Evolutionary conservation across 1,140 invertebrate species (phyloP).

Genomic region (Panagrolaimus sp.): DNA sequence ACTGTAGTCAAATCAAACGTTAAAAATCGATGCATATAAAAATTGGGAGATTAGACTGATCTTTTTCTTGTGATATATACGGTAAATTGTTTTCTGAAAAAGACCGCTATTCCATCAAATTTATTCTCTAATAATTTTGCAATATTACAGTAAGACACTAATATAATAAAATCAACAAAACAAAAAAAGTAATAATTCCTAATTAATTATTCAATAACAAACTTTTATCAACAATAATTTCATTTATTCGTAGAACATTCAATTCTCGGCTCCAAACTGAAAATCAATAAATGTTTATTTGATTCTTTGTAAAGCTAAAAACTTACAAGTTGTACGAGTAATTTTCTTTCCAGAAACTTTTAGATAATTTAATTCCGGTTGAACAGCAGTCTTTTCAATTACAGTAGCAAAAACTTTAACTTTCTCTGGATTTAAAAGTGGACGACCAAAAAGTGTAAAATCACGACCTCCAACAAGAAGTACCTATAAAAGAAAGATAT

Average conservation of each 20-base stretch:
- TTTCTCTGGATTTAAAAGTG: slow-evolving; percentile 34
- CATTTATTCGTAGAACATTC: slow-evolving; percentile 41
- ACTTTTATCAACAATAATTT: slow-evolving; percentile 31
- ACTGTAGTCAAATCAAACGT: too few species aligned
- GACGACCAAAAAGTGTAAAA: slow-evolving; percentile 50
- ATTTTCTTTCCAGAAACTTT: slow-evolving; percentile 30
- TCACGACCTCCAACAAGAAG: slow-evolving; percentile 49
- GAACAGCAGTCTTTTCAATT: slow-evolving; percentile 51
- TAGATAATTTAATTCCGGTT: slow-evolving; percentile 41
- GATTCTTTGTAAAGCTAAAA: slow-evolving; percentile 15
- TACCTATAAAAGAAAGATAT: slow-evolving; percentile 44
- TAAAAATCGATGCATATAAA: too few species aligned
- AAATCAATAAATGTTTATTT: slow-evolving; percentile 12
- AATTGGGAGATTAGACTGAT: too few species aligned
- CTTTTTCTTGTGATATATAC: too few species aligned
- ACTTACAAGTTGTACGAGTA: slow-evolving; percentile 33
- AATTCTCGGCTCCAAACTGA: slow-evolving; percentile 45
- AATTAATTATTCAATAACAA: too few species aligned
- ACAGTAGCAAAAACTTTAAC: slow-evolving; percentile 50
- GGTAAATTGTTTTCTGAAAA: too few species aligned
- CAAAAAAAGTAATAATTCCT: too few species aligned
- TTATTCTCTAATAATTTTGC: too few species aligned
- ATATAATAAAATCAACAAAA: too few species aligned
- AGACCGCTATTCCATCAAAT: too few species aligned
- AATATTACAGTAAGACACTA: too few species aligned